Conservation (phyloP, 1,140 invertebrate species). For the Dreissena rostriformis region DNA sequence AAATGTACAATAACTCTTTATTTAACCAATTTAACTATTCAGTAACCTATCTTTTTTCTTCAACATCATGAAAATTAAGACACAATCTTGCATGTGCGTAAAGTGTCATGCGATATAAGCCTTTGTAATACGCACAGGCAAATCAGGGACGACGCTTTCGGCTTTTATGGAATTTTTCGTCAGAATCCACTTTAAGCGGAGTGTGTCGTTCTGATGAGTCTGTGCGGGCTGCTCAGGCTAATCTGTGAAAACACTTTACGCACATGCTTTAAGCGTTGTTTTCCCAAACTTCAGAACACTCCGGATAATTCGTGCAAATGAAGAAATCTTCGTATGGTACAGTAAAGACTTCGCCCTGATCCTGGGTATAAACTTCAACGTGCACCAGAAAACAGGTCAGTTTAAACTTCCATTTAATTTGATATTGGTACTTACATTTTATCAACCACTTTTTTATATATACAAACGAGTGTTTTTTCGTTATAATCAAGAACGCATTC, state of each 20-base stretch:
- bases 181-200: not conserved
- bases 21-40: too few species aligned
- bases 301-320: conserved; percentile 73
- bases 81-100: too few species aligned
- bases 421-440: not conserved
- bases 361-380: conserved; percentile 72
- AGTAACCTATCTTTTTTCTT: too few species aligned
- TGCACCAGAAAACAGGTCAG: not conserved
- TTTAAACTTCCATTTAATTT: not conserved
- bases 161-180: not conserved
- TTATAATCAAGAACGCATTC: not conserved
- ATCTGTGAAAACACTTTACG: too few species aligned
- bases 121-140: too few species aligned
- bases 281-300: conserved; percentile 60
- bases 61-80: too few species aligned
- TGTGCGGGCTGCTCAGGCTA: not conserved
- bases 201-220: not conserved
- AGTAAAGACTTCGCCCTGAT: conserved; percentile 79
- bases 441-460: not conserved
- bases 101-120: too few species aligned
- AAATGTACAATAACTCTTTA: too few species aligned
- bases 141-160: too few species aligned
- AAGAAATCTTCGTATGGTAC: conserved; percentile 82
- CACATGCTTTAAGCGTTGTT: not conserved
- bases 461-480: not conserved